Base-by-base conservation (phyloP, 2,888 invertebrate species). In the Helleia helle region DNA sequence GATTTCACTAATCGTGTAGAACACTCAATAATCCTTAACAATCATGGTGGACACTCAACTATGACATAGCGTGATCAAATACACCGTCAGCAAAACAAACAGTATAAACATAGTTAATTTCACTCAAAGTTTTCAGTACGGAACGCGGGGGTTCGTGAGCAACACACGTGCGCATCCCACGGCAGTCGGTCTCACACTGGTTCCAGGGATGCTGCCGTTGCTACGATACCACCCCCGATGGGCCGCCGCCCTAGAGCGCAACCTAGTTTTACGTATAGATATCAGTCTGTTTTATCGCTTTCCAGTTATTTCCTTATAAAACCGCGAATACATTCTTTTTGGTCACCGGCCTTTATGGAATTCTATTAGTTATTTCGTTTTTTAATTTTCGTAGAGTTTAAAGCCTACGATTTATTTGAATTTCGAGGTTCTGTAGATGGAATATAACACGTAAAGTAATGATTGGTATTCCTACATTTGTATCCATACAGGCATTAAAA, bases 301-400 rank as follows among this genome's bases (percentile, higher is more conserved):
- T 73, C 75, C 69, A 67, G 71, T 71, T 73, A 77, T 79, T 77
- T 81, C 75, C 77, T 75, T 71, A 77, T 76, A 71, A 71, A 74
- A 73, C 62, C 60, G 58, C 58, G 59, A 62, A 60, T 65, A 71
- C 72, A 67, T 51, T 40, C 41, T 43, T 47, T 46, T 28, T 42
- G 38, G 26, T 26, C 18, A 29, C 46, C 22, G 22, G 22, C 8
- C 22, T 22, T 22, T 7, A 8, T 18, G 18, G 18, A 2, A 7
- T 6, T 22, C 3, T 6, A 8, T 22, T 2, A 22, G 8, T 22
- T 22, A 7, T 22, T 2, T 5, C 22, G 2, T 4, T 22, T n/a
- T n/a, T n/a, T n/a, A n/a, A n/a, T n/a, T n/a, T 2, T 7, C 2
- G 8, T 8, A 4, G 22, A 7, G 5, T 22, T 22, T 8, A 22